Conservation (phyloP, 1,140 invertebrate species). For the Helicoverpa armigera region DNA sequence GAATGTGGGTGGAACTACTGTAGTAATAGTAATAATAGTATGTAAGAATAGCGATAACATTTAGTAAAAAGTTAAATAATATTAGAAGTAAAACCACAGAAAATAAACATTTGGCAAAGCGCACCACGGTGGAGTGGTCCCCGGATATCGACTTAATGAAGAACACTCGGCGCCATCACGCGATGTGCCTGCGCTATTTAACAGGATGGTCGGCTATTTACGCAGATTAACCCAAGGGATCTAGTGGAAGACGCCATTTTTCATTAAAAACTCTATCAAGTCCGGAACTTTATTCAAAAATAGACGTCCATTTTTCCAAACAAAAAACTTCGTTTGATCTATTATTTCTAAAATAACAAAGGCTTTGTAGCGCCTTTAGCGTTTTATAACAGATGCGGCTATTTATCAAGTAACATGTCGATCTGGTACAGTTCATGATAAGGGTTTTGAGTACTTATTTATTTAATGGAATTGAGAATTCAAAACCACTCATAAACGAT, state of each 20-base stretch:
- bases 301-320: conserved; percentile 5
- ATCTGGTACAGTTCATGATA: neutral
- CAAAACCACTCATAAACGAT: neutral
- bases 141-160: conserved; percentile 67
- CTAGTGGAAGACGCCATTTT: conserved; percentile 52
- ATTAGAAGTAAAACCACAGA: conserved; percentile 33
- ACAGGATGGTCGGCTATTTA: conserved; percentile 60
- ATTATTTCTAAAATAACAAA: conserved; percentile 12
- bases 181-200: conserved; percentile 61
- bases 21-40: too few species aligned
- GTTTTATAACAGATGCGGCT: neutral
- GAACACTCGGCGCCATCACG: conserved; percentile 61
- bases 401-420: neutral
- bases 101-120: conserved; percentile 57
- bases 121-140: conserved; percentile 55
- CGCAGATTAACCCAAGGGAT: conserved; percentile 56
- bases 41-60: neutral
- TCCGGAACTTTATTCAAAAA: conserved; percentile 26
- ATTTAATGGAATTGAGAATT: neutral
- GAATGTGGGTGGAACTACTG: too few species aligned
- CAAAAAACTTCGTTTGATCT: conserved; percentile 9
- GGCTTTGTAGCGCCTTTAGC: neutral
- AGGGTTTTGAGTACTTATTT: neutral
- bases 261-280: conserved; percentile 56
- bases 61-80: neutral